A percentile compares a stretch with the other conserved stretches of the same genome.
phyloP scores from a whole-genome alignment of 2,888 invertebrate genomes.

The Ophion slaviceki region DNA sequence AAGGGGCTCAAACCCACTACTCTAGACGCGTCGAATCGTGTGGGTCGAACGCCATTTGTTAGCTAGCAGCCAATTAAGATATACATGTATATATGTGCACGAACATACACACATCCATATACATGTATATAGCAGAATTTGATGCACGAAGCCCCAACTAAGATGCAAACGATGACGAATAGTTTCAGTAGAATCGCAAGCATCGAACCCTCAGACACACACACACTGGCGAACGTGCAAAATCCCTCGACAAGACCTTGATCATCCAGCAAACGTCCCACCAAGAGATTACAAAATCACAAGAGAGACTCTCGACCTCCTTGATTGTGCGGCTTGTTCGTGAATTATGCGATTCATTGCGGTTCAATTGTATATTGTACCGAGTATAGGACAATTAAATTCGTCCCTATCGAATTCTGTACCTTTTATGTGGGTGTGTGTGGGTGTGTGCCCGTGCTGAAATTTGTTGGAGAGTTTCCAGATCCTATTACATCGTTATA shows the following conservation, averaged over 20 bases:
- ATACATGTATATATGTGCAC: slow-evolving; percentile 1
- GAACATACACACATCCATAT: too few relatives aligned
- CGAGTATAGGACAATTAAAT: slow-evolving; percentile 6
- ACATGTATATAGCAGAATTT: neutral
- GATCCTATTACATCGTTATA: too few relatives aligned
- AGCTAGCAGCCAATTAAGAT: neutral
- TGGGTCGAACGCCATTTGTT: neutral
- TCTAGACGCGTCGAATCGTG: neutral
- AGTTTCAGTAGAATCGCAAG: slow-evolving; percentile 8
- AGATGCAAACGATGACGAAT: slow-evolving; percentile 20
- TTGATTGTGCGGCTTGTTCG: slow-evolving; percentile 23
- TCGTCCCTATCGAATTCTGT: neutral
- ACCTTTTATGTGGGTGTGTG: neutral
- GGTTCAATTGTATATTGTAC: neutral
- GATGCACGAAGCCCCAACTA: neutral
- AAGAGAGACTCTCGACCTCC: slow-evolving; percentile 4
- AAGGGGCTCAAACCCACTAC: slow-evolving; percentile 11
- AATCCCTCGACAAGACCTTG: slow-evolving; percentile 6
- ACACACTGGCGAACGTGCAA: slow-evolving; percentile 1
- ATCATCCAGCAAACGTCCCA: too few relatives aligned
- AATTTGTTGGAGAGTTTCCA: too few relatives aligned
- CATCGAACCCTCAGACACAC: neutral
- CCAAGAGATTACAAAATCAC: too few relatives aligned
- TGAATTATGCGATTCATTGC: slow-evolving; percentile 22
- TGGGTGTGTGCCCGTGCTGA: too few relatives aligned